These are phyloP conservation scores for Dryococelus australis DNA, from an alignment of 2,888 invertebrate species.

Conservation along the genomic window DNA sequence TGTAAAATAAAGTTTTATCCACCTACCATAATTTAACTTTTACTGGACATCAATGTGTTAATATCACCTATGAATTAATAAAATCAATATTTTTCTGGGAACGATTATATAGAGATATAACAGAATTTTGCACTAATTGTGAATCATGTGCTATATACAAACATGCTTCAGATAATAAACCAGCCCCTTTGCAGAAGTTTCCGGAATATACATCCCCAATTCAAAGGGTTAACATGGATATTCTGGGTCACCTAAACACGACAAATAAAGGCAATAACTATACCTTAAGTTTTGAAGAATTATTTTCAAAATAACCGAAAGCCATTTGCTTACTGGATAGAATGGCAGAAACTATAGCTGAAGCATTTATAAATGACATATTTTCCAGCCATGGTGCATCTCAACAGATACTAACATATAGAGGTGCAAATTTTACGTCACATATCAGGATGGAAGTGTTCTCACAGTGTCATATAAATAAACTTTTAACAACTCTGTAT, in stretches of 20 bases:
- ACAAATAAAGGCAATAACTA: neutral
- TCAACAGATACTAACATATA: neutral
- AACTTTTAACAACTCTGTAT: slow-evolving; percentile 20
- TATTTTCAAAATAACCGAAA: slow-evolving; percentile 19
- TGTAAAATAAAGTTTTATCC: too few relatives aligned
- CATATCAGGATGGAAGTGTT: neutral
- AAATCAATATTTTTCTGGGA: too few relatives aligned
- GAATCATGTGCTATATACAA: slow-evolving; percentile 24
- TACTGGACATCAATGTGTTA: too few relatives aligned
- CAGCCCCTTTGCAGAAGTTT: slow-evolving; percentile 29
- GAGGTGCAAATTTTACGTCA: neutral
- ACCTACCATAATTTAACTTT: too few relatives aligned
- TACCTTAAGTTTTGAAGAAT: slow-evolving; percentile 17
- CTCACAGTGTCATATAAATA: slow-evolving; percentile 13
- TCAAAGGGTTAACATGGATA: neutral
- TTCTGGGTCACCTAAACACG: slow-evolving; percentile 20
- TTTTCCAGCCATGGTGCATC: neutral
- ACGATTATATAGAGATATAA: too few relatives aligned
- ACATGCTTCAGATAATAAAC: neutral
- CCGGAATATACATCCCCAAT: too few relatives aligned
- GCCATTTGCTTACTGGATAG: slow-evolving; percentile 6
- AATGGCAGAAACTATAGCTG: neutral
- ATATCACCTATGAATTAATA: too few relatives aligned
- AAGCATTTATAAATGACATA: neutral
- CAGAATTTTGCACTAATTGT: neutral